A percentile compares a stretch with the other conserved stretches of the same genome.
These are phyloP conservation scores for Pyrrhosoma nymphula DNA, from an alignment of 2,888 invertebrate genomes.

Conservation along the genomic window DNA sequence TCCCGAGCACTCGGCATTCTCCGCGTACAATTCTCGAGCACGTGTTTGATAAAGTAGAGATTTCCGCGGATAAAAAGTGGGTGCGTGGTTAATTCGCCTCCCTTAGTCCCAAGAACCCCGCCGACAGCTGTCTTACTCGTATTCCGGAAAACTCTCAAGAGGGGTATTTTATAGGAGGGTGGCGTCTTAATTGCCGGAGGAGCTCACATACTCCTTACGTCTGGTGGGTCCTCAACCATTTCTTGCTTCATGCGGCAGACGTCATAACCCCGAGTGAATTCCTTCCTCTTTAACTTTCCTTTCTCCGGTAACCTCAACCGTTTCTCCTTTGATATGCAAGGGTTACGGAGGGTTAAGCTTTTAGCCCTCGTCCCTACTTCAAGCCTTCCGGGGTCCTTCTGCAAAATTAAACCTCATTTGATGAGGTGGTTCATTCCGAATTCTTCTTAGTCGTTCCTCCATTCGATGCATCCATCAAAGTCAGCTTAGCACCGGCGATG, in stretches of 20 bases:
- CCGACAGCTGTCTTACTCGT: conserved; percentile 6
- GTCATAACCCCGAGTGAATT: not conserved
- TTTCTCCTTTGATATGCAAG: not conserved
- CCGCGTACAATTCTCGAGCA: not conserved
- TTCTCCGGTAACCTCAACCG: not conserved
- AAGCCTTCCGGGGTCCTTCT: not conserved
- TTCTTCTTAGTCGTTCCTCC: too few species aligned
- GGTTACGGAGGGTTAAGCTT: not conserved
- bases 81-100: not conserved
- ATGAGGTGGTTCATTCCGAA: too few species aligned
- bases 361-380: not conserved
- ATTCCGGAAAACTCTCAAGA: not conserved
- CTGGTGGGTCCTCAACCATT: not conserved
- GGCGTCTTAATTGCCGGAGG: not conserved
- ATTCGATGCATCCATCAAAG: too few species aligned
- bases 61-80: not conserved
- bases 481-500: too few species aligned
- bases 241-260: not conserved
- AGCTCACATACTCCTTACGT: not conserved
- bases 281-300: not conserved
- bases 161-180: not conserved
- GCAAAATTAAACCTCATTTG: too few species aligned
- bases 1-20: not conserved
- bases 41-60: conserved; percentile 2
- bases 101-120: not conserved